Evolutionary conservation across 2,113 vertebrate species (phyloP).

Genomic region (Zootoca vivipara): DNA sequence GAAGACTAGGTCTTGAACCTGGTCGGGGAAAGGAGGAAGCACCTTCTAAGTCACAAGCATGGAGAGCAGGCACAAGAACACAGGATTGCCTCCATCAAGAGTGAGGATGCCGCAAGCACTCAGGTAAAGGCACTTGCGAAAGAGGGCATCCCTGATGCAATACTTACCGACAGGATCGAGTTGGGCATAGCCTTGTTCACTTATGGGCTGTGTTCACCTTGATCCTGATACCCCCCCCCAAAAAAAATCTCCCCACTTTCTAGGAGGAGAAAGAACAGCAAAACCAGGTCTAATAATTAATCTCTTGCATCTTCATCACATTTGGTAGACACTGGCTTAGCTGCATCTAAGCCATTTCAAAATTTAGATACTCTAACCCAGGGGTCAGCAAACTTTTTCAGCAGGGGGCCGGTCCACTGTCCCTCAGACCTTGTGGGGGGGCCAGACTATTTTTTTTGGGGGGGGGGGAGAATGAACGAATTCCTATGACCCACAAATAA

Average conservation of each 20-base stretch:
- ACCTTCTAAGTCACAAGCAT: neutral
- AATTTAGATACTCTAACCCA: neutral
- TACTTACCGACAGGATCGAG: neutral
- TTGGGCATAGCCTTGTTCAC: neutral
- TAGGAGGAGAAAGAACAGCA: neutral
- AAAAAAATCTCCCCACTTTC: neutral
- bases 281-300: neutral
- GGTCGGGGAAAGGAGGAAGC: neutral
- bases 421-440: no score
- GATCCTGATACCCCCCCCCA: neutral
- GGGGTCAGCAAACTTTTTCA: no score
- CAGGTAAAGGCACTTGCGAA: neutral
- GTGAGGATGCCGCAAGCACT: neutral
- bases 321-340: neutral
- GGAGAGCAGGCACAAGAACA: neutral
- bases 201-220: neutral
- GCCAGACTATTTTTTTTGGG: no score
- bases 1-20: constrained; percentile 94
- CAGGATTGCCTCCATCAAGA: neutral
- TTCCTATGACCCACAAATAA: no score
- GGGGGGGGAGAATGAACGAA: no score
- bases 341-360: no score
- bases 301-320: neutral
- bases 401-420: no score
- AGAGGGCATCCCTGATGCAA: neutral